Conservation (phyloP, 2,113 vertebrate genomes). For the Siniperca knerii region DNA sequence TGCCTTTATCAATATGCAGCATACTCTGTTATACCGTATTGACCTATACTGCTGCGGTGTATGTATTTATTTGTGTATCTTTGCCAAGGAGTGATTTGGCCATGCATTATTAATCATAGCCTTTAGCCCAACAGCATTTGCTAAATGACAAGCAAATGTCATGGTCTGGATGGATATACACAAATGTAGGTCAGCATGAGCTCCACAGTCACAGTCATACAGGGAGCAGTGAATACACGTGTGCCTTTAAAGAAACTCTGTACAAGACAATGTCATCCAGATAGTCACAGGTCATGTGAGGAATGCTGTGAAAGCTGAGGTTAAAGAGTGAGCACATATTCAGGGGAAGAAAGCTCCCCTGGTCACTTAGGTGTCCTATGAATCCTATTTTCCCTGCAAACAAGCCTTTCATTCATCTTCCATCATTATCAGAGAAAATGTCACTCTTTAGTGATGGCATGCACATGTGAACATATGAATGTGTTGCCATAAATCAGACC, state of each 20-base stretch:
- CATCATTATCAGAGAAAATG: conserved; percentile 54
- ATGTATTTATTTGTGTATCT: conserved; percentile 37
- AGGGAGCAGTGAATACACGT: neutral
- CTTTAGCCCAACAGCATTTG: conserved; percentile 54
- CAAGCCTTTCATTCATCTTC: conserved; percentile 43
- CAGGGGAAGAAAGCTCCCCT: neutral
- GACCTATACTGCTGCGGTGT: conserved; percentile 1
- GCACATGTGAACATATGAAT: conserved; percentile 64
- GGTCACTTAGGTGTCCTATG: conserved; percentile 13
- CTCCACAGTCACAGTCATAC: conserved; percentile 32
- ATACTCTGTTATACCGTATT: conserved; percentile 1
- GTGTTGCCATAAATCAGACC: conserved; percentile 65
- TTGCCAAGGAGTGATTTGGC: conserved; percentile 42
- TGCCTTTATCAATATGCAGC: conserved; percentile 21
- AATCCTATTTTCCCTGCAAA: conserved; percentile 38
- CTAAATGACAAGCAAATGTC: conserved; percentile 60
- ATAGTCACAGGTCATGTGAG: conserved; percentile 50
- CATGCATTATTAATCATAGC: conserved; percentile 66
- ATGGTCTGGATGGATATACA: conserved; percentile 34
- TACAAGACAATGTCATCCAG: conserved; percentile 33
- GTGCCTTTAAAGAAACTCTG: conserved; percentile 36
- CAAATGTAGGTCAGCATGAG: conserved; percentile 64
- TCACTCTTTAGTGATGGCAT: conserved; percentile 59
- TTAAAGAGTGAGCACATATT: conserved; percentile 32
- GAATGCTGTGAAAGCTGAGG: conserved; percentile 41